Evolutionary conservation across 64 coral and sea anemone species (phyloP).

Genomic region (Stichodactyla mertensii): DNA sequence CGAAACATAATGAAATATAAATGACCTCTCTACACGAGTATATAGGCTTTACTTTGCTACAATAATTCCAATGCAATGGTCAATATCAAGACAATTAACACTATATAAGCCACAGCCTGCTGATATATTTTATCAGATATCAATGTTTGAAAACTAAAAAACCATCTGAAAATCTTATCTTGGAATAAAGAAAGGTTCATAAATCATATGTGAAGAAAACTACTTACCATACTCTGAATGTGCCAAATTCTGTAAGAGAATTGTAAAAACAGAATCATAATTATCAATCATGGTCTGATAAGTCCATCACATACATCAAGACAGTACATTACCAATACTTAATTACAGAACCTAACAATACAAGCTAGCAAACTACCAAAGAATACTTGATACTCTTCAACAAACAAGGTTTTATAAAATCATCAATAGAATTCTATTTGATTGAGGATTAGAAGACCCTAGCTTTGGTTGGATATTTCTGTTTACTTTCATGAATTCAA

Average conservation of each 20-base stretch:
- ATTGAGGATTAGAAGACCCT: background rate
- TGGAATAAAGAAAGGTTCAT: background rate
- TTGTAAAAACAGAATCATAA: conserved; percentile 21
- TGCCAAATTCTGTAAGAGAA: conserved; percentile 22
- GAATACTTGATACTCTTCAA: background rate
- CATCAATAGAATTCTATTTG: conserved; percentile 1
- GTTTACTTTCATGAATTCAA: conserved; percentile 11
- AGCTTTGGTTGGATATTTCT: conserved; percentile 14
- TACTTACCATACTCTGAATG: conserved; percentile 23
- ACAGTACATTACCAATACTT: background rate
- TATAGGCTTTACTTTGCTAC: background rate
- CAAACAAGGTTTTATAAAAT: background rate
- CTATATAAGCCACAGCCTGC: background rate
- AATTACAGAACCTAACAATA: background rate
- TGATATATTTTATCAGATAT: background rate
- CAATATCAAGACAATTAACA: background rate
- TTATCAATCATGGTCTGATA: conserved; percentile 16
- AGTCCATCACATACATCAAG: background rate
- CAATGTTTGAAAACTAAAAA: background rate
- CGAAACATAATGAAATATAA: background rate
- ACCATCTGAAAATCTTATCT: background rate
- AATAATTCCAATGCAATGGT: background rate
- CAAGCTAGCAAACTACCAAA: background rate
- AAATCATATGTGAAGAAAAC: background rate
- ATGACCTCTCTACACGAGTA: background rate